Conservation (phyloP, 2,113 vertebrate species). For the Sclerurus mexicanus region DNA sequence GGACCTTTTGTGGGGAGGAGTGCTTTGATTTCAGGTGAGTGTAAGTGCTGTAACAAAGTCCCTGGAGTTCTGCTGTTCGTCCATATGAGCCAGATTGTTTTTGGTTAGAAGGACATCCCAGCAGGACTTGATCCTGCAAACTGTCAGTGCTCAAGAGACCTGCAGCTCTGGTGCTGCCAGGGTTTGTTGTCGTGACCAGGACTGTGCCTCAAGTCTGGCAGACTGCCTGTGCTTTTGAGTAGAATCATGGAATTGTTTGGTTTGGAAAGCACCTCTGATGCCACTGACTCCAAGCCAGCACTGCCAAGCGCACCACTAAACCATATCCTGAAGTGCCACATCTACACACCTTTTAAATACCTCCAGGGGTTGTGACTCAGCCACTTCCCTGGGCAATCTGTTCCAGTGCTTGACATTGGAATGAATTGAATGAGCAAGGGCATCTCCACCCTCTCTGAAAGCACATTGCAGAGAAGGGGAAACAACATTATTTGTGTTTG, state of each 20-base stretch:
- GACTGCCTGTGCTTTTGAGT: not conserved
- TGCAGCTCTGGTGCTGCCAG: not conserved
- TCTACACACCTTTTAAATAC: not conserved
- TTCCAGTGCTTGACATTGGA: not conserved
- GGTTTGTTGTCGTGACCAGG: not conserved
- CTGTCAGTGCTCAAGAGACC: not conserved
- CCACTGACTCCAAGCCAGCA: not conserved
- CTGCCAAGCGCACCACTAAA: not conserved
- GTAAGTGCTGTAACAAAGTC: not conserved
- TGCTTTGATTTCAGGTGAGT: not conserved
- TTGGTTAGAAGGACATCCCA: not conserved
- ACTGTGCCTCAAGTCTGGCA: rapidly evolving
- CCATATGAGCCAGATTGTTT: rapidly evolving
- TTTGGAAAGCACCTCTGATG: not conserved
- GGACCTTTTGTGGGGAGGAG: not conserved
- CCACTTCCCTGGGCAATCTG: not conserved
- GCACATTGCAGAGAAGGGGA: not conserved
- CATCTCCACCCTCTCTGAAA: not conserved
- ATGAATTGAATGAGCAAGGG: no score
- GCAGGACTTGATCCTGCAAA: not conserved
- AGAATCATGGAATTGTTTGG: not conserved
- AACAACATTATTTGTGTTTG: not conserved
- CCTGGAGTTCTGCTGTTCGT: not conserved
- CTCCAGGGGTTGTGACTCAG: not conserved
- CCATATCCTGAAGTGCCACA: not conserved